Evolutionary conservation across 2,797 vertebrate species (phyloP).

Genomic region (Chaetophractus vellerosus): DNA sequence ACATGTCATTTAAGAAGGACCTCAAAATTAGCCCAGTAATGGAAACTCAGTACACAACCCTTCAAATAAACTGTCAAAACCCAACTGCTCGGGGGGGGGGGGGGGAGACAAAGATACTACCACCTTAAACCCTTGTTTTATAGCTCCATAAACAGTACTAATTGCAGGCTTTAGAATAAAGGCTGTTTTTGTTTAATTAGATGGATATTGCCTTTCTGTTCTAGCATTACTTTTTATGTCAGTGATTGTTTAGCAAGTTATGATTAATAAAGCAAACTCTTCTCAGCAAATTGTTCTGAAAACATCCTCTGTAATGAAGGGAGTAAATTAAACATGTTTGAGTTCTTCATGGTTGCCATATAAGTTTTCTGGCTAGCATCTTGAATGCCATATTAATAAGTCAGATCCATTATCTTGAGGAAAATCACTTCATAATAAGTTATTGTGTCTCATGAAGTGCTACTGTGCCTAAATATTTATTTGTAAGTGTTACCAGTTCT

Average conservation of each 20-base stretch:
- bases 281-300: conserved; percentile 47
- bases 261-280: conserved; percentile 61
- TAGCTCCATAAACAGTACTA: conserved; percentile 73
- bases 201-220: conserved; percentile 73
- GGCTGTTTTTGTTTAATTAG: conserved; percentile 81
- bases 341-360: background rate
- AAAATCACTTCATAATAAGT: conserved; percentile 13
- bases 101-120: background rate
- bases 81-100: too few relatives aligned
- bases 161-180: conserved; percentile 73
- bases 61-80: conserved; percentile 79
- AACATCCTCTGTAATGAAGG: conserved; percentile 66
- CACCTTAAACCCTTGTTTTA: conserved; percentile 78
- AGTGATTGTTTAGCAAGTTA: conserved; percentile 72
- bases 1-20: conserved; percentile 66
- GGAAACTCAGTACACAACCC: conserved; percentile 67
- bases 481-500: background rate
- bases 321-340: conserved; percentile 69
- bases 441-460: background rate
- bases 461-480: background rate
- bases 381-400: background rate
- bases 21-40: conserved; percentile 72
- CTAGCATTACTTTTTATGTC: conserved; percentile 75
- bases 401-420: background rate
- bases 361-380: conserved; percentile 28